Evolutionary conservation across 2,888 invertebrate genomes (phyloP).

Genomic region (Creontiades dilutus): DNA sequence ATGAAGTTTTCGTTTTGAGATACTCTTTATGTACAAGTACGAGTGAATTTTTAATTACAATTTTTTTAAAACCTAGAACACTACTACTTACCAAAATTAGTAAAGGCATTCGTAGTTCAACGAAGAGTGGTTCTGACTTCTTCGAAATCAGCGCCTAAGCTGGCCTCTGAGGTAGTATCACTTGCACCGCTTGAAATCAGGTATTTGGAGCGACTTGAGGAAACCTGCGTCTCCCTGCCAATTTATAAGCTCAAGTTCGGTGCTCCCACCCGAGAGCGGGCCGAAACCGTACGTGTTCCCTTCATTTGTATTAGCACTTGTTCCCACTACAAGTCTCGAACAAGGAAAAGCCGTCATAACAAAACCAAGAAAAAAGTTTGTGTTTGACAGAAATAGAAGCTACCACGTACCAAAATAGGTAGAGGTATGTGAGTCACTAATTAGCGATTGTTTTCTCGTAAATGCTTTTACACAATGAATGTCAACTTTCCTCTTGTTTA

Average conservation of each 20-base stretch:
- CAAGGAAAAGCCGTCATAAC: not conserved
- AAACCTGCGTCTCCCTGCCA: not conserved
- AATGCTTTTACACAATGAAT: not conserved
- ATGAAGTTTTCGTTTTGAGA: too few relatives aligned
- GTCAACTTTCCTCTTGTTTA: not conserved
- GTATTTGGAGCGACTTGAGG: not conserved
- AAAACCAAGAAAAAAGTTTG: not conserved
- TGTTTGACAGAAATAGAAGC: slow-evolving; percentile 30
- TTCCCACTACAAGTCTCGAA: not conserved
- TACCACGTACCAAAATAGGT: not conserved
- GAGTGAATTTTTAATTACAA: too few relatives aligned
- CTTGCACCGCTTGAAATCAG: too few relatives aligned
- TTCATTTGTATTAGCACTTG: slow-evolving; percentile 26
- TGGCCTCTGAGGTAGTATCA: too few relatives aligned
- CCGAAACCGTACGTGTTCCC: slow-evolving; percentile 6
- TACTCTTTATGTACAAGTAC: too few relatives aligned
- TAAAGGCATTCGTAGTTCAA: slow-evolving; percentile 41
- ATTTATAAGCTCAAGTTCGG: slow-evolving; percentile 23
- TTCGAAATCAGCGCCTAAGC: not conserved
- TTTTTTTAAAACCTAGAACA: not conserved
- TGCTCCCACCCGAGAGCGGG: not conserved
- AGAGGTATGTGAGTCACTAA: not conserved
- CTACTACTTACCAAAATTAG: slow-evolving; percentile 6
- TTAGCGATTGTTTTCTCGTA: slow-evolving; percentile 7
- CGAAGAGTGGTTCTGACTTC: not conserved